Evolutionary conservation across 2,888 invertebrate species (phyloP).

Genomic region (Tanytarsus gracilentus): DNA sequence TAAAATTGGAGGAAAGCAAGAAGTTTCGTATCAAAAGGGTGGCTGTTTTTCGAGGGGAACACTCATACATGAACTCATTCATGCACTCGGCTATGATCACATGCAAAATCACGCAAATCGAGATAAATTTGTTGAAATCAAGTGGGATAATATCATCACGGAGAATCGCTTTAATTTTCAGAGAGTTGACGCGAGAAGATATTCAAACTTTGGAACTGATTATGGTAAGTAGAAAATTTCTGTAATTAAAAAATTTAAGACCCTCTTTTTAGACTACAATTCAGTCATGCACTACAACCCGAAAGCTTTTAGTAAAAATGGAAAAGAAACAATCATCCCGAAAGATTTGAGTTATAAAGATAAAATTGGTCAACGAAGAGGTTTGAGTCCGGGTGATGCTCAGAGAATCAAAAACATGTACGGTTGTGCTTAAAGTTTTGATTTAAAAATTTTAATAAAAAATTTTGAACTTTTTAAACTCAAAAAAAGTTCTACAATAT

Average conservation of each 20-base stretch:
- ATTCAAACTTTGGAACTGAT: constrained; percentile 3
- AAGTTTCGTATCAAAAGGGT: neutral
- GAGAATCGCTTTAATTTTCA: neutral
- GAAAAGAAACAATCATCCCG: neutral
- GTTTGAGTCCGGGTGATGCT: constrained; percentile 5
- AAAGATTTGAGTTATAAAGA: neutral
- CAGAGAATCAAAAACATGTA: constrained; percentile 11
- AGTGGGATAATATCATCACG: neutral
- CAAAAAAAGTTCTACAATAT: neutral
- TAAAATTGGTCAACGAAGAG: neutral
- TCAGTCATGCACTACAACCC: constrained; percentile 6
- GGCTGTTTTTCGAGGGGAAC: neutral
- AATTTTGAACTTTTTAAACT: neutral
- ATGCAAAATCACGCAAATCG: constrained; percentile 18
- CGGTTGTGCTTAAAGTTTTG: neutral
- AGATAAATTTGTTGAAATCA: neutral
- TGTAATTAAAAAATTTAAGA: neutral
- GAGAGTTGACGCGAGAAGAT: constrained; percentile 1
- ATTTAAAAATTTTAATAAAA: neutral
- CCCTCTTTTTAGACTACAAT: too few species aligned
- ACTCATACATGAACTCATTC: neutral
- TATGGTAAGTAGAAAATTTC: constrained; percentile 12
- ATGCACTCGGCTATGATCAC: constrained; percentile 16
- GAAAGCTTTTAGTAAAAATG: neutral
- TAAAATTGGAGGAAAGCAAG: constrained; percentile 12